Percentiles rank a stretch among this genome's conserved stretches.
Evolutionary conservation across 1,140 invertebrate genomes (phyloP).

Genomic region (Colletes gigas): DNA sequence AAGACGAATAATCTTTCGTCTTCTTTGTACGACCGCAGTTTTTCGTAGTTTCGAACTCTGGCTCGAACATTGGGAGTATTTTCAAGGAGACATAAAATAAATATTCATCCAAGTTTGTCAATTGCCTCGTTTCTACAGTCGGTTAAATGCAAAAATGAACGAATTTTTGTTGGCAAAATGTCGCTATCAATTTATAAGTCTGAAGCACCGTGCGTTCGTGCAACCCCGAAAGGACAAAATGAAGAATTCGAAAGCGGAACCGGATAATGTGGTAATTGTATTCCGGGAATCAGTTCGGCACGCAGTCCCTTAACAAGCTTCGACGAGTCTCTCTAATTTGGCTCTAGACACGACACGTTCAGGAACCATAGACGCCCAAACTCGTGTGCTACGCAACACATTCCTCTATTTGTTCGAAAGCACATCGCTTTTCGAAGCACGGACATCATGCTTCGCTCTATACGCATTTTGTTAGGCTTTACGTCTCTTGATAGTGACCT

Average conservation of each 20-base stretch:
- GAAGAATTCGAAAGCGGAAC: conserved; percentile 71
- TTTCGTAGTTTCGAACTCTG: too few relatives aligned
- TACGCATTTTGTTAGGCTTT: too few relatives aligned
- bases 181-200: too few relatives aligned
- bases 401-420: conserved; percentile 26
- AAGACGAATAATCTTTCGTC: too few relatives aligned
- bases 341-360: conserved; percentile 52
- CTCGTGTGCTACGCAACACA: conserved; percentile 19
- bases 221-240: conserved; percentile 52
- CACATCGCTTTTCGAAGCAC: conserved; percentile 32
- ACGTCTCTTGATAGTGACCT: too few relatives aligned
- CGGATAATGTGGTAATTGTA: conserved; percentile 69
- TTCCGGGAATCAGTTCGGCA: conserved; percentile 67
- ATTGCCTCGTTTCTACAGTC: too few relatives aligned
- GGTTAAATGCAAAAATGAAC: too few relatives aligned
- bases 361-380: neutral
- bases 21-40: too few relatives aligned
- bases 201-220: neutral
- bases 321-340: conserved; percentile 45
- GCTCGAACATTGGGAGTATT: too few relatives aligned
- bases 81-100: too few relatives aligned
- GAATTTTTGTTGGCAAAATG: too few relatives aligned
- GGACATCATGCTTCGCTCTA: neutral
- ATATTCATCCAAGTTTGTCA: too few relatives aligned
- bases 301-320: conserved; percentile 63